Evolutionary conservation across 2,797 vertebrate genomes (phyloP).

Genomic region (Propithecus deckenii): DNA sequence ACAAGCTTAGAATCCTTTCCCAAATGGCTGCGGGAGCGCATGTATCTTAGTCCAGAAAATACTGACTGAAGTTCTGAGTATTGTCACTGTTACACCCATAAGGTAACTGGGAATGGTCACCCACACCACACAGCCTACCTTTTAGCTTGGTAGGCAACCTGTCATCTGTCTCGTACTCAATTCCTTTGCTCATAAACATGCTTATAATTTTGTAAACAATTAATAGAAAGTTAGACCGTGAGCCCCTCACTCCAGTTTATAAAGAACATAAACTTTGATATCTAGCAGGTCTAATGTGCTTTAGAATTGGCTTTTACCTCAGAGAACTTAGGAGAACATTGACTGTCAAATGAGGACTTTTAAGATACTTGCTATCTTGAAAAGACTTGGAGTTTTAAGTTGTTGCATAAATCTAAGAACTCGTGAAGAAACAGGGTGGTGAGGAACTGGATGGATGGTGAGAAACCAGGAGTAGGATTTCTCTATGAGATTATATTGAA

Average conservation of each 20-base stretch:
- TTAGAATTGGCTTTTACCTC: not conserved
- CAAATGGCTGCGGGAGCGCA: not conserved
- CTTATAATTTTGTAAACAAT: not conserved
- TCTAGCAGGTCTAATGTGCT: not conserved
- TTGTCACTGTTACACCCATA: not conserved
- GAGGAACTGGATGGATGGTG: not conserved
- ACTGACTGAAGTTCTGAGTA: not conserved
- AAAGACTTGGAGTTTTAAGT: not conserved
- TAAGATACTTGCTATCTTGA: not conserved
- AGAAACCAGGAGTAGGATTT: not conserved
- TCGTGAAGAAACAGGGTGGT: not conserved
- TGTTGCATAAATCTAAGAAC: not conserved
- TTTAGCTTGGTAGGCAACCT: not conserved
- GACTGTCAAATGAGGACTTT: not conserved
- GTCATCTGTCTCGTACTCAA: not conserved
- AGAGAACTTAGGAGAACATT: not conserved
- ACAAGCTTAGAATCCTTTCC: not conserved
- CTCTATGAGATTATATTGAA: not conserved
- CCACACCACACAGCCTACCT: fast-evolving
- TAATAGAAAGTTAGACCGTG: not conserved
- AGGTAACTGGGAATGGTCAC: not conserved
- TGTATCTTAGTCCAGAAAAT: not conserved
- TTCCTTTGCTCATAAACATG: not conserved
- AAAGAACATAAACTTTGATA: not conserved
- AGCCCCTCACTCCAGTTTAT: not conserved